Conservation (phyloP, 2,797 vertebrate genomes). For the Gambelia wislizenii region DNA sequence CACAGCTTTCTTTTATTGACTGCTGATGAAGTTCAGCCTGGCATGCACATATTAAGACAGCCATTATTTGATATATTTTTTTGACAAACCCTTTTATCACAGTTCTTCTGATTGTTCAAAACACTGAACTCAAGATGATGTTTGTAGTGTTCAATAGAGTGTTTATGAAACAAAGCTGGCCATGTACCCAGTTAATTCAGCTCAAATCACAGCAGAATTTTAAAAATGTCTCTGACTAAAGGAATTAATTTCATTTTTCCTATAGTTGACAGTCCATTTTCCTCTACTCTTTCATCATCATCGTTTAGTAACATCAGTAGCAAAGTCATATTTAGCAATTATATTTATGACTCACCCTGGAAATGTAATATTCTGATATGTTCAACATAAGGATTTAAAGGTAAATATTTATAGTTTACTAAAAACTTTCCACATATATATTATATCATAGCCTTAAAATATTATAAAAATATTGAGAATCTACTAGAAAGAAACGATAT, state of each 20-base stretch:
- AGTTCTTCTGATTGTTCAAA: conserved; percentile 34
- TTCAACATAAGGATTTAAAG: not conserved
- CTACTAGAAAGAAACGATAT: conserved; percentile 11
- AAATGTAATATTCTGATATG: not conserved
- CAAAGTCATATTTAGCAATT: not conserved
- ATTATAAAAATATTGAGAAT: conserved; percentile 9
- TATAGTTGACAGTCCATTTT: conserved; percentile 17
- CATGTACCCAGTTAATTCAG: conserved; percentile 27
- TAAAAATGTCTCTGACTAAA: not conserved
- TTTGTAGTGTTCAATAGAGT: conserved; percentile 14
- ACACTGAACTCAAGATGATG: not conserved
- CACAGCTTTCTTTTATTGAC: conserved; percentile 17
- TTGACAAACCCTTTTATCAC: conserved; percentile 48
- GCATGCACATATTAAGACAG: conserved; percentile 39
- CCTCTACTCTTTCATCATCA: not conserved
- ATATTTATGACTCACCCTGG: not conserved
- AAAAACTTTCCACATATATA: conserved; percentile 6
- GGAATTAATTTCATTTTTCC: not conserved
- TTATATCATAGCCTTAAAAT: not conserved
- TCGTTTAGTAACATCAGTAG: not conserved
- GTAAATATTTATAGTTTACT: conserved; percentile 12
- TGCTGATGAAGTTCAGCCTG: not conserved
- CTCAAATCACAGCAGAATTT: not conserved
- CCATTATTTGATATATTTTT: conserved; percentile 23
- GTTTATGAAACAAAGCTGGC: conserved; percentile 2